Base-by-base conservation (phyloP, 2,797 vertebrate genomes). In the Nannoperca australis region DNA sequence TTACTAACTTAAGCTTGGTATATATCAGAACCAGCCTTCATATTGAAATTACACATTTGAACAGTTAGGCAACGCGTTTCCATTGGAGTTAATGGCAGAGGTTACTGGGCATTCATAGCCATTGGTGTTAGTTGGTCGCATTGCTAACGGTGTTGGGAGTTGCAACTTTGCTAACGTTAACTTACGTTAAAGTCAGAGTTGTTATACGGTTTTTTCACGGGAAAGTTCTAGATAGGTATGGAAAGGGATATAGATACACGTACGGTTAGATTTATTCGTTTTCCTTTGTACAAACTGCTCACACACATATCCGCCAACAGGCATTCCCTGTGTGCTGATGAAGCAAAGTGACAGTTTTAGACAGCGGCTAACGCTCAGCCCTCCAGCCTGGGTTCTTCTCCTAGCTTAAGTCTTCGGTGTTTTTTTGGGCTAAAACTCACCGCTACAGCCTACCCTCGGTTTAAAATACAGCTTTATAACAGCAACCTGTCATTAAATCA, bases 341-440 rank as follows among this genome's bases (percentile, higher is more conserved):
- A 90, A 85, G 88, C 90, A 81, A 15, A 85, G 90, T 90, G 89
- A 89, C 92, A 86, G 89, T 90, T 89, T 90, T 84, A 87, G 88
- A 86, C 85, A 56, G 85, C 75, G 51, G 79, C 67, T 69, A 69
- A 68, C 63, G 74, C 81, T 76, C 65, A 42, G 64, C 61, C 30
- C 59, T 17, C 44, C 20, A 64, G n/a, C 49, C 61, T 2, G 53
- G 51, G 30, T 60, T 40, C 75, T 36, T 76, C 67, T 58, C 40
- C 58, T 18, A 55, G 50, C 70, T 49, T 18, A 13, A 15, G 30
- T 42, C 55, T 0, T 13, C 66, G n/a, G 30, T 12, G 53, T 34
- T 44, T 40, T 40, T 51, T 30, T 18, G 30, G 30, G 22, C 45
- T 58, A 0, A 58, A 78, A 59, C 34, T 34, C 62, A 4, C 68